A percentile compares a stretch with the other conserved stretches of the same genome.
Conservation (phyloP, 2,113 vertebrate species). For the Oreochromis niloticus region DNA sequence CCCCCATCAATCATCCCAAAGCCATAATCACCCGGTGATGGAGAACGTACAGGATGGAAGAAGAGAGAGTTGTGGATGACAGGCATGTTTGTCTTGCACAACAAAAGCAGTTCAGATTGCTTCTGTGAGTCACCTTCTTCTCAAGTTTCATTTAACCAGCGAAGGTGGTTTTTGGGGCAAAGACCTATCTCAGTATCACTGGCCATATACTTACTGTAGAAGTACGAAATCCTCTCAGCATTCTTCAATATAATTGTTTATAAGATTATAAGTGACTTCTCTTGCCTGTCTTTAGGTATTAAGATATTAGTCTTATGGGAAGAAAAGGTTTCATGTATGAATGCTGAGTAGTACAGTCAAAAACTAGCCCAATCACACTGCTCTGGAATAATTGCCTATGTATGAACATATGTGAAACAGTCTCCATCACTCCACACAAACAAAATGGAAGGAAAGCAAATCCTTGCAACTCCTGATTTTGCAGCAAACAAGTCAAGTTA, state of each 20-base stretch:
- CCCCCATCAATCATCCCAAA: conserved; percentile 55
- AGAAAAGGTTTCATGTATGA: not conserved
- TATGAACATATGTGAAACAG: not conserved
- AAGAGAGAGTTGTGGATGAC: conserved; percentile 34
- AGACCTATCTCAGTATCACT: not conserved
- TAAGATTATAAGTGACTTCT: not conserved
- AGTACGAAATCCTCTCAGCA: not conserved
- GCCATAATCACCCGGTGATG: conserved; percentile 58
- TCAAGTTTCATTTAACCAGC: not conserved
- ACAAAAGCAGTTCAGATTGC: conserved; percentile 1
- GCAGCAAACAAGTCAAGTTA: not conserved
- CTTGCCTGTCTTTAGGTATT: not conserved
- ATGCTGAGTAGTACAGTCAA: not conserved
- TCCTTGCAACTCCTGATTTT: not conserved
- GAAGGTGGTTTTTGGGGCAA: not conserved
- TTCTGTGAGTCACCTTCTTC: not conserved
- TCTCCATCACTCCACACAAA: not conserved
- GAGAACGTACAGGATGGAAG: conserved; percentile 48
- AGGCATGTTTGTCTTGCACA: conserved; percentile 17
- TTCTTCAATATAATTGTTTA: not conserved
- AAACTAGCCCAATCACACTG: not conserved
- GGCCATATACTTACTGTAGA: not conserved
- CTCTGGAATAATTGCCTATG: not conserved
- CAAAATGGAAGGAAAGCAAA: not conserved
- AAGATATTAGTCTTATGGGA: not conserved